These are phyloP conservation scores for Scelioninae gen. 2 DNA, from an alignment of 2,888 invertebrate genomes.

Conservation along the genomic window DNA sequence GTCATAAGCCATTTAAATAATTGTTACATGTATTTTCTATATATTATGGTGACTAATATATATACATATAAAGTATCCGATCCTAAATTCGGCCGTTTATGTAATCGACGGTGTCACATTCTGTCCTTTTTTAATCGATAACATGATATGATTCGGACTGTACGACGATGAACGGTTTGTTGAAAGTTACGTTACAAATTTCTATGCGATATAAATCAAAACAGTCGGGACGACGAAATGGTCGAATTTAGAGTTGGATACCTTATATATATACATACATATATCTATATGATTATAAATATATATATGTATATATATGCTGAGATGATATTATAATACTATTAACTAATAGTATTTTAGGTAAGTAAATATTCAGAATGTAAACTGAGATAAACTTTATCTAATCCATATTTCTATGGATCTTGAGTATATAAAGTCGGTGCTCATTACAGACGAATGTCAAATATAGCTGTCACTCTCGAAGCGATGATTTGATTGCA, in stretches of 20 bases:
- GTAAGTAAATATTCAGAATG: constrained; percentile 63
- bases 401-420: constrained; percentile 69
- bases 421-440: constrained; percentile 63
- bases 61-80: constrained; percentile 47
- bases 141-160: constrained; percentile 28
- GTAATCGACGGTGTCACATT: constrained; percentile 20
- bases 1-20: constrained; percentile 75
- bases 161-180: constrained; percentile 16
- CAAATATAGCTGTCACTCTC: constrained; percentile 59
- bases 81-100: constrained; percentile 40
- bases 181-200: constrained; percentile 30
- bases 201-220: constrained; percentile 34
- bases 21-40: constrained; percentile 75
- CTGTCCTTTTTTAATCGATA: constrained; percentile 42
- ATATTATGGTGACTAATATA: constrained; percentile 71
- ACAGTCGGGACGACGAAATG: constrained; percentile 16
- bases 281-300: constrained; percentile 30
- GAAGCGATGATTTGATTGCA: constrained; percentile 57
- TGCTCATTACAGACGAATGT: constrained; percentile 61
- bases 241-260: constrained; percentile 39
- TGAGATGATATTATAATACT: constrained; percentile 73
- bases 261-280: constrained; percentile 44
- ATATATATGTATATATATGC: constrained; percentile 66
- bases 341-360: constrained; percentile 73
- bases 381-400: constrained; percentile 65